Evolutionary conservation across 1,140 invertebrate species (phyloP).

Genomic region (Pomacea maculata): DNA sequence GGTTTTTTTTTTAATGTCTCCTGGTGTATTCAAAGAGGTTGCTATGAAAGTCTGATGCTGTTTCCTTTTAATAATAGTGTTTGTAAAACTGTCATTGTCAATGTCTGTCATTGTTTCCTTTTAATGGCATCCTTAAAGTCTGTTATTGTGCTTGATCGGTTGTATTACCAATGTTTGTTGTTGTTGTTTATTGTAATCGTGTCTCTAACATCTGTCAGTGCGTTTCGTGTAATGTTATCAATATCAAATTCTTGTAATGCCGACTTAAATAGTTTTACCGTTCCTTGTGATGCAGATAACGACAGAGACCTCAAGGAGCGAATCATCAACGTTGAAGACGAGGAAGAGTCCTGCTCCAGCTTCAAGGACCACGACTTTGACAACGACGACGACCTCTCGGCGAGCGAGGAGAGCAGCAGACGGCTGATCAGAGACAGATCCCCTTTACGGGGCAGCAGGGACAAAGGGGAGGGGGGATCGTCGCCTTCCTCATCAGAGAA

Average conservation of each 20-base stretch:
- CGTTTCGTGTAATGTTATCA: no score
- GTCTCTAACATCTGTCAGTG: no score
- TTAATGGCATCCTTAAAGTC: no score
- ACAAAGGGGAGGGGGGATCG: conserved; percentile 6
- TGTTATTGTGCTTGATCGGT: no score
- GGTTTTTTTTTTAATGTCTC: no score
- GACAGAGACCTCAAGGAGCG: conserved; percentile 23
- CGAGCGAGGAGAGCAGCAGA: conserved; percentile 3
- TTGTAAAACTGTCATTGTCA: background rate
- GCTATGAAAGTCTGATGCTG: background rate
- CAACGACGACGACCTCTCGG: conserved; percentile 3
- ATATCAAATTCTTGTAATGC: background rate
- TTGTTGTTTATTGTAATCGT: no score
- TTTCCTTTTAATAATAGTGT: background rate
- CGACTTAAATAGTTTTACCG: background rate
- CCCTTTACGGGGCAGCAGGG: conserved; percentile 13
- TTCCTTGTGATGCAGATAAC: background rate
- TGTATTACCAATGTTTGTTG: no score
- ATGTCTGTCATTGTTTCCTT: background rate
- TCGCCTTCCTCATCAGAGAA: conserved; percentile 1
- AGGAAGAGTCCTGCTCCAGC: conserved; percentile 17
- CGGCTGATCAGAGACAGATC: conserved; percentile 11
- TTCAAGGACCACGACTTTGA: conserved; percentile 19
- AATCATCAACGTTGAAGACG: conserved; percentile 32
- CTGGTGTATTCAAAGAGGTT: no score